phyloP scores from a whole-genome alignment of 53 echinoderm and acorn worm species.

The Antedon mediterranea region DNA sequence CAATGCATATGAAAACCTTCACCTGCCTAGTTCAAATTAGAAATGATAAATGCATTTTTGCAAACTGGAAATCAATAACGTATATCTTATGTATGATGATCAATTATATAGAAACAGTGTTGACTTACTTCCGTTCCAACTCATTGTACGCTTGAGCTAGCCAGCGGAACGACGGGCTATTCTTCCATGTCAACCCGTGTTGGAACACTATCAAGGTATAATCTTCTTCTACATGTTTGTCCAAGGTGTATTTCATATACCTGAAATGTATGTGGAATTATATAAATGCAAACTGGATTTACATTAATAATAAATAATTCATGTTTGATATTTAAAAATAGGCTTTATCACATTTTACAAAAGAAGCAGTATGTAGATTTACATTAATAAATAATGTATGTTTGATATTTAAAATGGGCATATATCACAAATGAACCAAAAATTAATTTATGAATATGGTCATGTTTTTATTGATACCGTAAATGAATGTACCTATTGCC shows the following conservation, averaged over 20 bases:
- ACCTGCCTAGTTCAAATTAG: not conserved
- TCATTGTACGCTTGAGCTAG: constrained; percentile 65
- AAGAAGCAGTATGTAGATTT: no score
- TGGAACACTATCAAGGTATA: constrained; percentile 78
- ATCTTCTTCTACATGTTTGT: constrained; percentile 84
- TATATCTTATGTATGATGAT: not conserved
- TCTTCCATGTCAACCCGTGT: constrained; percentile 61
- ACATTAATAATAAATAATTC: no score
- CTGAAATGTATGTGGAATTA: constrained; percentile 15
- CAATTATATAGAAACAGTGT: not conserved
- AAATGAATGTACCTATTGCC: no score
- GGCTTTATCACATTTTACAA: no score
- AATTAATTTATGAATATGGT: no score
- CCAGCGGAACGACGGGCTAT: constrained; percentile 73
- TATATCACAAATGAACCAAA: no score
- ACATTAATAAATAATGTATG: no score
- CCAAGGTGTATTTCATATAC: constrained; percentile 81
- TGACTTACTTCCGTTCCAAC: constrained; percentile 90
- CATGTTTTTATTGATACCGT: no score
- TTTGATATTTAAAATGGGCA: no score
- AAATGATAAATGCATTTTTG: not conserved
- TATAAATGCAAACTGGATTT: no score
- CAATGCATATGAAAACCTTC: no score
- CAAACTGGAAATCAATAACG: not conserved
- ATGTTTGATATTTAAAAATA: no score